Evolutionary conservation across 1,140 invertebrate species (phyloP).

Genomic region (Saccostrea glomerata): DNA sequence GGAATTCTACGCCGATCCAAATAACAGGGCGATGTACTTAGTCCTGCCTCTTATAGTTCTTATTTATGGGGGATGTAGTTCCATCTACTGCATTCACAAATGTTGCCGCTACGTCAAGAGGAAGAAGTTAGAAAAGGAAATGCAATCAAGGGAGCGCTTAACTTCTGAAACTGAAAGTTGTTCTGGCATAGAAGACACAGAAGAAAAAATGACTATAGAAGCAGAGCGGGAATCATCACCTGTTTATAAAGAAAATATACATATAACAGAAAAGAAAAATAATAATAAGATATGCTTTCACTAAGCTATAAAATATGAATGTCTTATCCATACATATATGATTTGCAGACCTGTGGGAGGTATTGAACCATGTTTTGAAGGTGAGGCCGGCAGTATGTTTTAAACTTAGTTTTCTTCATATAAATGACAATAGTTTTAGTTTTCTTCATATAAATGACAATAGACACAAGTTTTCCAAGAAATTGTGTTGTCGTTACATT

Average conservation of each 20-base stretch:
- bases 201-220: background rate
- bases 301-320: too few species aligned
- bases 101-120: constrained; percentile 60
- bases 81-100: constrained; percentile 69
- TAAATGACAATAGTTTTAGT: too few species aligned
- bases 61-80: constrained; percentile 69
- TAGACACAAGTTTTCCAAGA: too few species aligned
- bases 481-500: too few species aligned
- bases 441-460: too few species aligned
- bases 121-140: constrained; percentile 49
- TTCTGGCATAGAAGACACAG: background rate
- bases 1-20: constrained; percentile 68
- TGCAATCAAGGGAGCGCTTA: constrained; percentile 9
- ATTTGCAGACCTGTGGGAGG: too few species aligned
- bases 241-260: background rate
- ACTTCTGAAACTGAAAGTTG: constrained; percentile 23
- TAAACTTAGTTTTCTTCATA: too few species aligned
- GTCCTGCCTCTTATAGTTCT: constrained; percentile 69
- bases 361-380: too few species aligned
- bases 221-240: background rate
- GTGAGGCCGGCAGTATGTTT: too few species aligned
- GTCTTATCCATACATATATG: too few species aligned
- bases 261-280: background rate
- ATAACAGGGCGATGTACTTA: constrained; percentile 72
- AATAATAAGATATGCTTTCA: too few species aligned